Evolutionary conservation across 2,797 vertebrate genomes (phyloP).

Genomic region (Pristis pectinata): DNA sequence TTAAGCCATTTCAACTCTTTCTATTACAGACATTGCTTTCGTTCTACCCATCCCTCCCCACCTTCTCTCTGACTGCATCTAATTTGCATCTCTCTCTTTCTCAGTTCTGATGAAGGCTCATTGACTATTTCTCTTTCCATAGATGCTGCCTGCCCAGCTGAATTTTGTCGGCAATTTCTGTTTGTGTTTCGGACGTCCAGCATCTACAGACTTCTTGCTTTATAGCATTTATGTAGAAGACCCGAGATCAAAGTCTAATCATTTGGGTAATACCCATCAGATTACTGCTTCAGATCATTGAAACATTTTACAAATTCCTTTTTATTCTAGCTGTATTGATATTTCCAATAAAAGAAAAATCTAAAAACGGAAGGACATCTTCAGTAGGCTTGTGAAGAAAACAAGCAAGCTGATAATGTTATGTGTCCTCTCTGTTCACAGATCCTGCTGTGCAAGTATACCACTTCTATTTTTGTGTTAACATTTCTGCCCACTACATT

Average conservation of each 20-base stretch:
- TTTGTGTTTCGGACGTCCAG: too few relatives aligned
- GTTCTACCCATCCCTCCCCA: too few relatives aligned
- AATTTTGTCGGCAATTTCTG: too few relatives aligned
- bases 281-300: not conserved
- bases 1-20: too few relatives aligned
- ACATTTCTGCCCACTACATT: not conserved
- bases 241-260: not conserved
- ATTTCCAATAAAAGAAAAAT: not conserved
- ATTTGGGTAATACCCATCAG: not conserved
- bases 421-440: not conserved
- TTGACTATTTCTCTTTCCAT: too few relatives aligned
- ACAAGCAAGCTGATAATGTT: not conserved
- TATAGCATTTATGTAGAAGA: not conserved
- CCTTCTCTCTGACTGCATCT: too few relatives aligned
- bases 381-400: not conserved
- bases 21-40: too few relatives aligned
- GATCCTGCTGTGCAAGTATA: not conserved
- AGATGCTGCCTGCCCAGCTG: too few relatives aligned
- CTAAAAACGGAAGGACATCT: not conserved
- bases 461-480: not conserved
- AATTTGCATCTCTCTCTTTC: too few relatives aligned
- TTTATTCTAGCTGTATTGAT: not conserved
- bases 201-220: not conserved
- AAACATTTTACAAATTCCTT: not conserved
- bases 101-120: too few relatives aligned